Evolutionary conservation across 2,797 vertebrate genomes (phyloP).

Genomic region (Allobates femoralis): DNA sequence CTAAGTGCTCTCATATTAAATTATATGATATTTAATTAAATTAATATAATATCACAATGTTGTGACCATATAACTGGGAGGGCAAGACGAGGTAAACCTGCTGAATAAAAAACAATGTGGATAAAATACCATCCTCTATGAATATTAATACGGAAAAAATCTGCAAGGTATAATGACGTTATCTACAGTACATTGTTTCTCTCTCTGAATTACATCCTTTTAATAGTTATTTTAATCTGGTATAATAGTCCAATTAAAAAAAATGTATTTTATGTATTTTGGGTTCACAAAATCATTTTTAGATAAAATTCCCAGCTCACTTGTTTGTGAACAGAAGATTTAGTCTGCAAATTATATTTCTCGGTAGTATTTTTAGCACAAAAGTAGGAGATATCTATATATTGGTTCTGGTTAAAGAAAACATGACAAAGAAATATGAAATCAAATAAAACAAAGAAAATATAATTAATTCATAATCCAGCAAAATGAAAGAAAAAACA

Average conservation of each 20-base stretch:
- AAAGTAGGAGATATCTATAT: no score
- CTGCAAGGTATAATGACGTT: constrained; percentile 34
- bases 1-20: constrained; percentile 41
- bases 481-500: no score
- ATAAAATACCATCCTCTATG: constrained; percentile 10
- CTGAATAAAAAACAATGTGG: constrained; percentile 5
- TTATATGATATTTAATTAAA: constrained; percentile 43
- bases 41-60: constrained; percentile 41
- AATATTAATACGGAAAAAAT: constrained; percentile 40
- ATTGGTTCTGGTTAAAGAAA: no score
- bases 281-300: constrained; percentile 13
- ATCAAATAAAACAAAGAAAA: no score
- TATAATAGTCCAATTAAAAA: constrained; percentile 13
- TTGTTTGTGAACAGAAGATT: neutral
- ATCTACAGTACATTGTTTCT: neutral
- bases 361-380: neutral
- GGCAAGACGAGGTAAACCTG: constrained; percentile 14
- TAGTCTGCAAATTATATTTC: neutral
- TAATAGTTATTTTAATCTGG: constrained; percentile 8
- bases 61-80: constrained; percentile 13
- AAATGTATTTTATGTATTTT: constrained; percentile 14
- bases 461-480: no score
- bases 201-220: constrained; percentile 31
- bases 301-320: neutral
- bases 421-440: no score